Evolutionary conservation across 2,797 vertebrate genomes (phyloP), one percentile per base, ranked within the genome.

Genomic region (Lagocephalus sceleratus): DNA sequence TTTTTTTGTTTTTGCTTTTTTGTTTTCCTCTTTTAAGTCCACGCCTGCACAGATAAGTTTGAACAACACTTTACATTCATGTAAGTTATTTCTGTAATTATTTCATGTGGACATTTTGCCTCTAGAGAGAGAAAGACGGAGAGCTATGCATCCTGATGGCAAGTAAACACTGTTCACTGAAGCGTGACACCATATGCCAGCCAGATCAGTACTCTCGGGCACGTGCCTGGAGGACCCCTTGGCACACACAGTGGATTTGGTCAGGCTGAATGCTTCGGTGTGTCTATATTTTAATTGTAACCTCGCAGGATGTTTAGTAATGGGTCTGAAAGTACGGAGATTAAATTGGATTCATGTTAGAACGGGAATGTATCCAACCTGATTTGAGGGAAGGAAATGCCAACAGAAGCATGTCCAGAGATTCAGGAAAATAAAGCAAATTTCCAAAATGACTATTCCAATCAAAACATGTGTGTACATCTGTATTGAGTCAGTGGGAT

Each of bases 261-360:
- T 67, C 45, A 8, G 42, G 38, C 64, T 76, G 73, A 69, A 68
- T 73, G 45, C 63, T 62, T 47, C 42, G n/a, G 20, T 40, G 58
- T 63, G 53, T 57, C 3, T 26, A 69, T 42, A n/a, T 42, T n/a
- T 19, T 19, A 42, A 42, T 42, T 42, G 16, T 11, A n/a, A 4
- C 58, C 66, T 52, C 60, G 60, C 75, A 56, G 62, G 66, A 78
- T 45, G 73, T 54, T 51, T 50, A 64, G 47, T 52, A 74, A 52
- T 52, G 69, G 56, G 62, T 80, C 75, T 76, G 64, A 75, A 60
- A 65, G 46, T 22, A 1, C 48, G 63, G 51, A 78, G 73, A 82
- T 81, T 73, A 76, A 53, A 43, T 45, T 57, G n/a, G 1, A 8
- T 50, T 65, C 7, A 1, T 10, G 17, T 68, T 51, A 41, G 61